Evolutionary conservation across 2,797 vertebrate species (phyloP).

Genomic region (Notolabrus celidotus): DNA sequence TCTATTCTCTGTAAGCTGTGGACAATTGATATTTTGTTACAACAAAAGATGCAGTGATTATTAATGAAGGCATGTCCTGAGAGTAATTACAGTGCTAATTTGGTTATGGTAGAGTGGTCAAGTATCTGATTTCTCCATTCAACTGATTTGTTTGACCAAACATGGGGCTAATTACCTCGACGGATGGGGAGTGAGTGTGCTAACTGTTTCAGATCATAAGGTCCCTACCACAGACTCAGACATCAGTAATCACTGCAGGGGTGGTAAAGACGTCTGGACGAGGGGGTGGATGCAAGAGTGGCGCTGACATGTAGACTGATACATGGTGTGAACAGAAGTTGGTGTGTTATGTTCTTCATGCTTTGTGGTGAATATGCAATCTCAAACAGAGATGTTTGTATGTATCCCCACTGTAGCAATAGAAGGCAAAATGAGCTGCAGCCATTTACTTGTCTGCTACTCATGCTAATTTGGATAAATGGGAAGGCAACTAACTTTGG

Average conservation of each 20-base stretch:
- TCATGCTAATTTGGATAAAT: constrained; percentile 54
- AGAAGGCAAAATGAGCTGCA: constrained; percentile 23
- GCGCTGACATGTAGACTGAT: constrained; percentile 8
- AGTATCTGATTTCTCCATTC: constrained; percentile 74
- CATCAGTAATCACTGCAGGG: constrained; percentile 25
- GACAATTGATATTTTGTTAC: constrained; percentile 73
- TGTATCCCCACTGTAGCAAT: constrained; percentile 10
- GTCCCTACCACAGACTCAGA: constrained; percentile 40
- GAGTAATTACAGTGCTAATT: constrained; percentile 81
- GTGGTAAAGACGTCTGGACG: constrained; percentile 9
- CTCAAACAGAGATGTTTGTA: constrained; percentile 18
- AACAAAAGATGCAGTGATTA: constrained; percentile 66
- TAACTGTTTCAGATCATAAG: constrained; percentile 51
- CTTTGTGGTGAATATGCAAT: constrained; percentile 7
- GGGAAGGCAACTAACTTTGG: constrained; percentile 34
- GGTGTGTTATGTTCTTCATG: not conserved
- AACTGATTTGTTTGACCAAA: constrained; percentile 74
- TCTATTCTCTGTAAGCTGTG: constrained; percentile 62
- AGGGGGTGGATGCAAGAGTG: constrained; percentile 2
- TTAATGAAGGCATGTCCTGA: constrained; percentile 76
- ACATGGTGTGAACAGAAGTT: not conserved
- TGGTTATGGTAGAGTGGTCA: constrained; percentile 69
- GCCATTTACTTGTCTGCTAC: constrained; percentile 34
- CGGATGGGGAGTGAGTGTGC: constrained; percentile 42
- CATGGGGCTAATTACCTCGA: constrained; percentile 63